Evolutionary conservation across 2,888 invertebrate species (phyloP), one percentile per base, ranked within the genome.

Genomic region (Epiblema foenella): DNA sequence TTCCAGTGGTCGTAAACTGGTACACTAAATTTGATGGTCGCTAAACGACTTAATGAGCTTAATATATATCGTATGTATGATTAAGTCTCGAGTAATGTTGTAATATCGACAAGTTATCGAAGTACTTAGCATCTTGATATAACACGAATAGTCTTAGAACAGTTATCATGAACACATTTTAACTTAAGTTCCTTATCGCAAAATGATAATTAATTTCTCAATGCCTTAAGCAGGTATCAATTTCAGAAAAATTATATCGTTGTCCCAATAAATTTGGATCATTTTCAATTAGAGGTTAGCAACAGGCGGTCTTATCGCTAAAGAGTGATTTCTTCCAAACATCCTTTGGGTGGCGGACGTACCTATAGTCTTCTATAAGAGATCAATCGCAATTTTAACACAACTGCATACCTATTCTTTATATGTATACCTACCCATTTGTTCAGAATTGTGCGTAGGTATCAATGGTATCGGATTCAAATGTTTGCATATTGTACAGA

Each of bases 401-500:
- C 24, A n/a, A 4, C 24, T 3, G 4, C 24, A 24, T 24, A 24
- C 1, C 24, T 24, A 24, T 24, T n/a, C n/a, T n/a, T n/a, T n/a
- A n/a, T n/a, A n/a, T n/a, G 63, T 5, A 5, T 4, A 29, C 52
- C 52, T 54, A 46, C 18, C 46, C 51, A 68, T 68, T 62, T 62
- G 33, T 46, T 24, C 52, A 54, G 18, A 59, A 60, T 66, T 70
- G 54, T 20, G 64, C 60, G 71, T 71, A 57, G 67, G 71, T 15
- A 2, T 20, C 29, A 42, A 42, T 42, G 24, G 42, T 56, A 60
- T 67, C 56, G 18, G 39, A 65, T 59, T 60, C 33, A 66, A 60
- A 56, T 70, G 66, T 56, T 67, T 60, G 71, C 67, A 57, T 67
- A 71, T 57, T 65, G 29, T 42, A 62, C 71, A 56, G 56, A 57